A percentile compares a stretch with the other conserved stretches of the same genome.
phyloP scores from a whole-genome alignment of 2,888 invertebrate genomes.

The Hemicrepidius hirtus region DNA sequence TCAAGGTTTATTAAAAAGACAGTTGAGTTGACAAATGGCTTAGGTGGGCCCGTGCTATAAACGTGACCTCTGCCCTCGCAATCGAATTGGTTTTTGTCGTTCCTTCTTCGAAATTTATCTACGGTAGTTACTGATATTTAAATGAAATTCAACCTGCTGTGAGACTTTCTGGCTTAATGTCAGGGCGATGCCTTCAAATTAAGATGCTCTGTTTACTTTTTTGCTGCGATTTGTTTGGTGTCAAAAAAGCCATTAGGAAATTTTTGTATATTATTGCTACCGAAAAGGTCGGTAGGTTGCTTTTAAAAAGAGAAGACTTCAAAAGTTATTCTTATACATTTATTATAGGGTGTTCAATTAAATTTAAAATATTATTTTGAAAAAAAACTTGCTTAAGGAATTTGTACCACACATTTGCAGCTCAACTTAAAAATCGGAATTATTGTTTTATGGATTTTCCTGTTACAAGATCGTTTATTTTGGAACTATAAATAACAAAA shows the following conservation, averaged over 20 bases:
- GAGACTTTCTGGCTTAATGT: conserved; percentile 35
- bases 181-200: conserved; percentile 29
- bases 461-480: no score
- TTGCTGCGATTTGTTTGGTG: conserved; percentile 34
- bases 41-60: conserved; percentile 21
- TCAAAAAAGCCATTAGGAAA: conserved; percentile 1
- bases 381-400: no score
- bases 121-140: conserved; percentile 21
- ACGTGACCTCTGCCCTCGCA: conserved; percentile 17
- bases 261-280: conserved; percentile 1
- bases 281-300: not conserved
- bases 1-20: conserved; percentile 1
- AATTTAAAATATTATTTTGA: no score
- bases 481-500: not conserved
- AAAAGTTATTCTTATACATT: no score
- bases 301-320: not conserved
- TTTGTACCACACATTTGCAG: no score
- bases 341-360: no score
- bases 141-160: conserved; percentile 34
- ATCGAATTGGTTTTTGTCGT: conserved; percentile 31
- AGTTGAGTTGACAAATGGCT: conserved; percentile 7
- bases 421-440: no score
- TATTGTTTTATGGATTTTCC: no score
- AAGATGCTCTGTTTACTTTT: conserved; percentile 37
- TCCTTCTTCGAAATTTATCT: conserved; percentile 32